phyloP scores from a whole-genome alignment of 2,888 invertebrate species.

The Apodemia zela region DNA sequence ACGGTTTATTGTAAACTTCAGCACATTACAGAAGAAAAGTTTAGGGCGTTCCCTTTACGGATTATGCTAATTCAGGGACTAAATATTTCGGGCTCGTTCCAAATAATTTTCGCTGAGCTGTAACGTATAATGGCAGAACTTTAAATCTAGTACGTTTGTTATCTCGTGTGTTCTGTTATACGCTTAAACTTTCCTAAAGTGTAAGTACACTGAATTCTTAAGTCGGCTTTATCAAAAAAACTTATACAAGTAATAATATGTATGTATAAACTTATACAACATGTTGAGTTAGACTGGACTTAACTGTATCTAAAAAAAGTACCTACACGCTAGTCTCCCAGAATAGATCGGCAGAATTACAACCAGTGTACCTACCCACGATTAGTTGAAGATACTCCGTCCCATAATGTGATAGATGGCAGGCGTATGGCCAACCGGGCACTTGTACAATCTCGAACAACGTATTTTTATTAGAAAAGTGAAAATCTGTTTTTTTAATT shows the following conservation, averaged over 20 bases:
- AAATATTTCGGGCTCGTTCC: slow-evolving; percentile 65
- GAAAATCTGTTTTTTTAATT: too few relatives aligned
- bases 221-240: neutral
- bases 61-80: slow-evolving; percentile 65
- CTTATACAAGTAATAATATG: neutral
- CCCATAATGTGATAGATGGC: too few relatives aligned
- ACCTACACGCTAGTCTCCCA: too few relatives aligned
- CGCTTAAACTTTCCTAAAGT: slow-evolving; percentile 21
- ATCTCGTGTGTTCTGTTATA: slow-evolving; percentile 27
- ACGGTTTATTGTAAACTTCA: slow-evolving; percentile 12
- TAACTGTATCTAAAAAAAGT: too few relatives aligned
- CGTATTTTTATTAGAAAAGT: too few relatives aligned
- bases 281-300: too few relatives aligned
- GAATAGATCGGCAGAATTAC: too few relatives aligned
- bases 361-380: too few relatives aligned
- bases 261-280: too few relatives aligned
- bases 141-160: slow-evolving; percentile 49
- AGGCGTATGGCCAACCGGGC: too few relatives aligned
- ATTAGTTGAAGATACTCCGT: too few relatives aligned
- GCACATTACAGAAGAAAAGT: slow-evolving; percentile 19
- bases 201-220: slow-evolving; percentile 14
- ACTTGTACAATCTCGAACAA: too few relatives aligned
- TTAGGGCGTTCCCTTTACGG: slow-evolving; percentile 38
- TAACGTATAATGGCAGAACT: slow-evolving; percentile 54
- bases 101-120: slow-evolving; percentile 60